These are phyloP conservation scores for Alloscopus bannaensis DNA, from an alignment of 2,888 invertebrate species.

Conservation along the genomic window DNA sequence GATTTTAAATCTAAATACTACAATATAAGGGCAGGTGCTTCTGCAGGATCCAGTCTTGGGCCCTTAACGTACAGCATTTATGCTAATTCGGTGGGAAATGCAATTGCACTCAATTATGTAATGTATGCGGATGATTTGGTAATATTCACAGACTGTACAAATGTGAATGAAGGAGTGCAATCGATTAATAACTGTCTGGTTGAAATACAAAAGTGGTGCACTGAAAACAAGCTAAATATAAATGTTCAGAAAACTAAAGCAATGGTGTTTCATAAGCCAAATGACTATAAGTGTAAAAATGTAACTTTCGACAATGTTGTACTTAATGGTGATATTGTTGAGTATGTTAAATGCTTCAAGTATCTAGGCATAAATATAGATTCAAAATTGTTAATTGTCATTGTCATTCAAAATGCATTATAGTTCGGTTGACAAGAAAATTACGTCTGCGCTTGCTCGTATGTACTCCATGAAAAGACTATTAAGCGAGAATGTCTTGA, in stretches of 20 bases:
- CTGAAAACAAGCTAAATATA: constrained; percentile 31
- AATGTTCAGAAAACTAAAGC: constrained; percentile 38
- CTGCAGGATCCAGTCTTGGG: constrained; percentile 27
- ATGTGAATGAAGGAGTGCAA: constrained; percentile 1
- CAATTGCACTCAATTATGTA: background rate
- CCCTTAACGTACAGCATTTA: constrained; percentile 19
- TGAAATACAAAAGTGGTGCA: constrained; percentile 27
- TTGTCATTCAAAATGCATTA: constrained; percentile 25
- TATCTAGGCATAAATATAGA: constrained; percentile 52
- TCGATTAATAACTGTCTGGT: background rate
- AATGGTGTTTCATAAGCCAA: constrained; percentile 32
- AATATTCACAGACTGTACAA: constrained; percentile 16
- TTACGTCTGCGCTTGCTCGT: constrained; percentile 17
- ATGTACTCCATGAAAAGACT: constrained; percentile 28
- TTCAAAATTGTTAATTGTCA: background rate
- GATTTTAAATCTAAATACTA: constrained; percentile 29
- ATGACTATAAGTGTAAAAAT: background rate
- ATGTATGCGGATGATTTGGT: constrained; percentile 47
- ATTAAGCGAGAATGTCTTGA: constrained; percentile 31
- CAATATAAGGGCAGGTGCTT: constrained; percentile 38
- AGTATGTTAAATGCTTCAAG: constrained; percentile 33
- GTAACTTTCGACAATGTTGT: background rate
- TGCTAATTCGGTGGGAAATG: constrained; percentile 11
- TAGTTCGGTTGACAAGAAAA: constrained; percentile 12
- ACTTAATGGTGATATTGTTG: background rate